These are phyloP conservation scores for Meiosimyza decipiens DNA, from an alignment of 2,888 invertebrate species.

Conservation along the genomic window DNA sequence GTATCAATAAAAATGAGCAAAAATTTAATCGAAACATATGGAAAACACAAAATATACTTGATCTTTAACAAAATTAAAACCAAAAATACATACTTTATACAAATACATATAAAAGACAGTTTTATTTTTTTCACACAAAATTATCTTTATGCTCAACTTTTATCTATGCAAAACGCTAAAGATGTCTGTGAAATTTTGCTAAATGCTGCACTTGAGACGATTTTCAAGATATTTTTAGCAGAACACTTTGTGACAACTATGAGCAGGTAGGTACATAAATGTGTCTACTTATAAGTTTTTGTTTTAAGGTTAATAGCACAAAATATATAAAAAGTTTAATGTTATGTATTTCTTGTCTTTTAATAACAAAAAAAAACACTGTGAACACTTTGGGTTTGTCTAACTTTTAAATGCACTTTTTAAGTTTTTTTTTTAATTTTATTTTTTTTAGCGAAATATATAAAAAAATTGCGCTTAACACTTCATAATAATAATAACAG, in stretches of 20 bases:
- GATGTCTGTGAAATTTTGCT: conserved; percentile 1
- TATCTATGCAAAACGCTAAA: conserved; percentile 7
- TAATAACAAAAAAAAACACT: not conserved
- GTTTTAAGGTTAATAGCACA: too few relatives aligned
- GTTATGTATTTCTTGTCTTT: too few relatives aligned
- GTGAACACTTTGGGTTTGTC: not conserved
- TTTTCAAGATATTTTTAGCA: conserved; percentile 28
- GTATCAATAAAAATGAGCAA: too few relatives aligned
- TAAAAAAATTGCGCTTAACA: not conserved
- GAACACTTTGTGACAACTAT: not conserved
- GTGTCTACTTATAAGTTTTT: too few relatives aligned
- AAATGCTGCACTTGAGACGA: conserved; percentile 3
- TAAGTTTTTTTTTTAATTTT: not conserved
- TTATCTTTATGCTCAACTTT: not conserved
- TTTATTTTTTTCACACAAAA: not conserved
- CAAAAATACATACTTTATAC: conserved; percentile 9
- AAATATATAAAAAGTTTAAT: too few relatives aligned
- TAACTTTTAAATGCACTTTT: not conserved
- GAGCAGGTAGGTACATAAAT: too few relatives aligned
- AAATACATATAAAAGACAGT: not conserved
- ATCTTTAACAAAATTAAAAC: too few relatives aligned
- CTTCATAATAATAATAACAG: not conserved
- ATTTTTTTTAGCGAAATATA: not conserved
- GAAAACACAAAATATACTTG: too few relatives aligned
- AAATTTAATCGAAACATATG: too few relatives aligned